Evolutionary conservation across 2,797 vertebrate species (phyloP).

Genomic region (Semotilus atromaculatus): DNA sequence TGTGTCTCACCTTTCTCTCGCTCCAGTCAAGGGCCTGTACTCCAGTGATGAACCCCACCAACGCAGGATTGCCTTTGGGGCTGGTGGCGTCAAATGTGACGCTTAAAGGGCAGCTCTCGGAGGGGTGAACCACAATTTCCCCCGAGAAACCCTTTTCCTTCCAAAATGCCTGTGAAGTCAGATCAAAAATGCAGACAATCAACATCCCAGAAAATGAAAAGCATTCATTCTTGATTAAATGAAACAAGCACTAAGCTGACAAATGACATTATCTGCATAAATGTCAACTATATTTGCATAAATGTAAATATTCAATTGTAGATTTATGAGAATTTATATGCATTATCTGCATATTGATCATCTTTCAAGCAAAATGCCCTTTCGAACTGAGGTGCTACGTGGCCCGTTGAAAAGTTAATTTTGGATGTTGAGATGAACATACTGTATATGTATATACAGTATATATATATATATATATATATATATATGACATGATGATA

Average conservation of each 20-base stretch:
- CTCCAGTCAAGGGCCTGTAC: conserved; percentile 72
- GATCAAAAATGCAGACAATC: neutral
- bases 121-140: conserved; percentile 71
- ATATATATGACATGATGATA: neutral
- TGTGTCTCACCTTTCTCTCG: conserved; percentile 68
- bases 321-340: neutral
- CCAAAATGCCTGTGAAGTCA: conserved; percentile 76
- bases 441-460: too few relatives aligned
- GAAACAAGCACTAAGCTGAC: neutral
- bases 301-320: neutral
- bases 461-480: too few relatives aligned
- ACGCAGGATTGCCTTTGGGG: conserved; percentile 71
- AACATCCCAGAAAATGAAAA: neutral
- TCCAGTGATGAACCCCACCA: conserved; percentile 77
- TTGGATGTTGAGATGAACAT: neutral
- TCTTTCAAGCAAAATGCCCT: too few relatives aligned
- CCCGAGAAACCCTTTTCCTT: conserved; percentile 76
- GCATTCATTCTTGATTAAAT: neutral
- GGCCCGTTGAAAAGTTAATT: neutral
- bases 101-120: conserved; percentile 69
- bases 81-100: conserved; percentile 78
- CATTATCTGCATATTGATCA: neutral
- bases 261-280: neutral
- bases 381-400: too few relatives aligned
- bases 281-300: neutral